Conservation (phyloP, 1,140 invertebrate species). For the Ceratoteleas bidentatus region DNA sequence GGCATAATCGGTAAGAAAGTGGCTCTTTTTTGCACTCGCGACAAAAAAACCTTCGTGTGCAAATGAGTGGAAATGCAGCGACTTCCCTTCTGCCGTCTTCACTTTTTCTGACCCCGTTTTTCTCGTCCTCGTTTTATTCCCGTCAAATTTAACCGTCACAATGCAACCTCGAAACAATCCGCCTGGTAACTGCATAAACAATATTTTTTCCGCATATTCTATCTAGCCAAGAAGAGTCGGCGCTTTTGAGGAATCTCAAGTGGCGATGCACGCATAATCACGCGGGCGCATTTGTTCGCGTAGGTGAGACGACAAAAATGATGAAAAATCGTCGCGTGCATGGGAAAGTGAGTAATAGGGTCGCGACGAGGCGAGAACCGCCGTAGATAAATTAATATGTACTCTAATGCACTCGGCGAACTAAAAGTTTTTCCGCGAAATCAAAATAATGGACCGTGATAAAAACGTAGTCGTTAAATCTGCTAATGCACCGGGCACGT, state of each 20-base stretch:
- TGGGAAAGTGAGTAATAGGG: conserved; percentile 51
- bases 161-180: background rate
- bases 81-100: too few species aligned
- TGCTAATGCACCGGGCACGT: conserved; percentile 71
- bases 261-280: conserved; percentile 37
- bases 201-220: conserved; percentile 3
- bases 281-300: conserved; percentile 15
- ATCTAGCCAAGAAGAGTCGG: background rate
- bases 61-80: too few species aligned
- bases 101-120: too few species aligned
- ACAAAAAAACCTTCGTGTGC: too few species aligned
- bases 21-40: too few species aligned
- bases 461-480: conserved; percentile 73
- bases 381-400: conserved; percentile 72
- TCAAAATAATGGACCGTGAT: conserved; percentile 73
- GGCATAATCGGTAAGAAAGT: too few species aligned
- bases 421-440: conserved; percentile 71
- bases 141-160: background rate
- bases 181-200: background rate
- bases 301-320: conserved; percentile 46
- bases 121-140: too few species aligned
- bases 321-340: conserved; percentile 45
- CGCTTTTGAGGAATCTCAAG: conserved; percentile 14
- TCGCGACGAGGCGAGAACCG: conserved; percentile 63
- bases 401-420: conserved; percentile 71